Evolutionary conservation across 2,888 invertebrate genomes (phyloP), one percentile per base, ranked within the genome.

Genomic region (Ethmia dodecea): DNA sequence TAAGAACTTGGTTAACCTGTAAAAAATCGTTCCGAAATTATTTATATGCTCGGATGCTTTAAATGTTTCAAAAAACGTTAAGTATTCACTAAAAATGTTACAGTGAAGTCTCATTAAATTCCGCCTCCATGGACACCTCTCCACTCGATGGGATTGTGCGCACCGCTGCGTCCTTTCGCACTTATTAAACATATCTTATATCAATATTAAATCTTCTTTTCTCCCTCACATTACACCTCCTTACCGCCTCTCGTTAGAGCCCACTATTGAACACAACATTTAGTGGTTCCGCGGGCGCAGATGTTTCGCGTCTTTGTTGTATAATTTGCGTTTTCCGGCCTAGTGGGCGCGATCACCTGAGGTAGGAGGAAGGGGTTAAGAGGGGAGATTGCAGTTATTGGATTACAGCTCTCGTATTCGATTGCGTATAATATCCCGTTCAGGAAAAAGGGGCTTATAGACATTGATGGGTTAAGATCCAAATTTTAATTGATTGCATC

Each of bases 291-390:
- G 61, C 60, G 39, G 43, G 61, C 68, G 80, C 84, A 84, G 84
- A 83, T 84, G 83, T 80, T 78, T 77, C 68, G 70, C 67, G 64
- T 75, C 80, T 84, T 84, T 84, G 84, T 84, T 84, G 83, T 76
- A 69, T 73, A 80, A 81, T 83, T 83, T 76, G 79, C 78, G 77
- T 73, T 76, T 84, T 83, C 84, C 83, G 79, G 83, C 75, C 74
- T 75, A 79, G 43, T 79, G 81, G 57, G 63, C 63, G 68, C 75
- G 83, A 77, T 78, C 67, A 72, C 47, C 49, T 26, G 12, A 9
- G 6, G 26, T 6, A 9, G 38, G 47, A 47, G 44, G 48, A 62
- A 60, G 70, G n/a, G 69, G 70, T 61, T 71, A 60, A 66, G 13
- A 20, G n/a, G n/a, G n/a, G n/a, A n/a, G n/a, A n/a, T n/a, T n/a